Percentiles rank a stretch among this genome's conserved stretches.
phyloP scores from a whole-genome alignment of 2,888 invertebrate genomes.

The Drosophila mercatorum region DNA sequence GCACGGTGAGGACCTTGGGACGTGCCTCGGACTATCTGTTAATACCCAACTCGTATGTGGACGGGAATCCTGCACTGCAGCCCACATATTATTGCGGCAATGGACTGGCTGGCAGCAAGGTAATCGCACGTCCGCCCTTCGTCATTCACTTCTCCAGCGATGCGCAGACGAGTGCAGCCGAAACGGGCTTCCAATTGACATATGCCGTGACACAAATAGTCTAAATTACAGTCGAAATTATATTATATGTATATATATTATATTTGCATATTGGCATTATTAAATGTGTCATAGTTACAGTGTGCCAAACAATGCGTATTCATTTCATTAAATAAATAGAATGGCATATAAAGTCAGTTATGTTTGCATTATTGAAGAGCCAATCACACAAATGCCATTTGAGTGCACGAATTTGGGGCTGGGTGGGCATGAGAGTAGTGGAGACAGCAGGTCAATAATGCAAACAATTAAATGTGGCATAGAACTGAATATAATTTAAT shows the following conservation, averaged over 20 bases:
- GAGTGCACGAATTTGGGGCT: not conserved
- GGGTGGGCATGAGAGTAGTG: no score
- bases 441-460: no score
- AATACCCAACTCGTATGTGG: slow-evolving; percentile 86
- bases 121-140: slow-evolving; percentile 86
- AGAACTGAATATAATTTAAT: not conserved
- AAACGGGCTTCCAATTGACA: slow-evolving; percentile 69
- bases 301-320: slow-evolving; percentile 1
- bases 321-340: slow-evolving; percentile 54
- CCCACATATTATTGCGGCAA: slow-evolving; percentile 80
- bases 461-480: not conserved
- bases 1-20: slow-evolving; percentile 85
- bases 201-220: slow-evolving; percentile 48
- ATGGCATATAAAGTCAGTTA: slow-evolving; percentile 10
- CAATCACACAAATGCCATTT: slow-evolving; percentile 14
- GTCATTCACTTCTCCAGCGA: slow-evolving; percentile 87
- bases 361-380: slow-evolving; percentile 21
- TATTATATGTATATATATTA: slow-evolving; percentile 10
- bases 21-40: slow-evolving; percentile 86
- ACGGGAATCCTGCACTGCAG: slow-evolving; percentile 59
- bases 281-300: slow-evolving; percentile 38
- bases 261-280: slow-evolving; percentile 53
- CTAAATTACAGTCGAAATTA: slow-evolving; percentile 15
- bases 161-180: slow-evolving; percentile 64
- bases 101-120: slow-evolving; percentile 50